Base-by-base conservation (phyloP, 2,888 invertebrate genomes). In the Amiota mariae region DNA sequence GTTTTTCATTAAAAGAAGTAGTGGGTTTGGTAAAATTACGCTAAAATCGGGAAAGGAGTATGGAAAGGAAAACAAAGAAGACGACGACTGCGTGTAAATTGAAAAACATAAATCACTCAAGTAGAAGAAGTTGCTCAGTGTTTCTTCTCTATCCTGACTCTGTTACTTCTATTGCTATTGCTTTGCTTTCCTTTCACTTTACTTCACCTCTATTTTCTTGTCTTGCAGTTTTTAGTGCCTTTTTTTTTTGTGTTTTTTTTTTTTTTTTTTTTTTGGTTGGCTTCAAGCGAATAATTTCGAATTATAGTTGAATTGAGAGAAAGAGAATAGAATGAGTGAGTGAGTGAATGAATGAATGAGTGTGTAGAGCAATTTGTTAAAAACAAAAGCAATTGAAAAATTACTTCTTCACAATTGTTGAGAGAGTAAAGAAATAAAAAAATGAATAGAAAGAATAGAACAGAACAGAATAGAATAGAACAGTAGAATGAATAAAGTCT, bases 71-170 rank as follows among this genome's bases (percentile, higher is more conserved):
- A 36, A 36, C 36, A 0, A 36, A 54, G 13, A 54, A 6, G 59
- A 59, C 36, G 10, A 59, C 13, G 73, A 70, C 73, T 76, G 75
- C 78, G 80, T 82, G 80, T 77, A 85, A 87, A 87, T 86, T 87
- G 85, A 77, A 85, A 85, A 85, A 80, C 87, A 87, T 87, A 87
- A 88, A 87, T 87, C 87, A 87, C 87, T 88, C 85, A 84, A 78
- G 86, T 79, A 76, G 80, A 85, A 85, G 86, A 79, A 36, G 36
- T 36, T 36, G 36, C 36, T 36, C 36, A 36, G 36, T 36, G 36
- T 36, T 36, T 36, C 36, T 36, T 36, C 36, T 36, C 36, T 36
- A 36, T 36, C 36, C 36, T 36, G 36, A 36, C 36, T 24, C 24
- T 24, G 24, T 3, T 24, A 24, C 24, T 24, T 24, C 24, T 36